A percentile compares a stretch with the other conserved stretches of the same genome.
Evolutionary conservation across 2,113 vertebrate species (phyloP).

Genomic region (Daubentonia madagascariensis): DNA sequence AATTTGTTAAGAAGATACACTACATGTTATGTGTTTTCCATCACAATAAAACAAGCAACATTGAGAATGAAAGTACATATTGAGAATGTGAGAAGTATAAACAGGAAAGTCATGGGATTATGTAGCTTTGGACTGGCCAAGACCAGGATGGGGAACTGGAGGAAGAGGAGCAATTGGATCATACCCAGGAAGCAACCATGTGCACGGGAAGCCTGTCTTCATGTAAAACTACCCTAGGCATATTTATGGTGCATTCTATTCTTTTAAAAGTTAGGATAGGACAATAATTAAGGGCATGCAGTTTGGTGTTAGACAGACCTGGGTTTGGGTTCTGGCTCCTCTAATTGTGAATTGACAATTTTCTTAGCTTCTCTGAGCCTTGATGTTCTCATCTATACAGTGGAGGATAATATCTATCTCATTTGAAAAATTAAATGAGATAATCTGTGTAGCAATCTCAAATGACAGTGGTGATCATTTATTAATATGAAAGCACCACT

Average conservation of each 20-base stretch:
- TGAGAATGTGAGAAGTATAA: neutral
- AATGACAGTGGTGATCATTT: neutral
- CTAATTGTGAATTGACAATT: conserved; percentile 32
- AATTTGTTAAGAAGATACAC: neutral
- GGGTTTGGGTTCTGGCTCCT: neutral
- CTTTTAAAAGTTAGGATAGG: neutral
- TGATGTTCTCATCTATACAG: conserved; percentile 4
- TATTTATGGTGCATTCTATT: neutral
- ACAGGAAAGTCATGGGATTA: neutral
- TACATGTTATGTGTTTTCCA: neutral
- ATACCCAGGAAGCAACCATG: neutral
- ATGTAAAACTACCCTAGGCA: neutral
- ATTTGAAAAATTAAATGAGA: neutral
- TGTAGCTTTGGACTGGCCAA: neutral
- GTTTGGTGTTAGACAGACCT: neutral
- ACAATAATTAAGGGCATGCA: neutral
- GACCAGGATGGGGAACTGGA: neutral
- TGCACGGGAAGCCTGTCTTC: neutral
- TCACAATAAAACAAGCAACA: neutral
- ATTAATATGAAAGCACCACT: neutral
- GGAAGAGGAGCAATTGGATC: neutral
- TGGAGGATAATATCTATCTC: neutral
- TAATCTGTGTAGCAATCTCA: neutral
- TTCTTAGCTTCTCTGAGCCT: neutral
- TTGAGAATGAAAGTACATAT: neutral